Percentiles rank a stretch among this genome's conserved stretches.
These are phyloP conservation scores for Salminus brasiliensis DNA, from an alignment of 2,113 vertebrate species.

Conservation along the genomic window DNA sequence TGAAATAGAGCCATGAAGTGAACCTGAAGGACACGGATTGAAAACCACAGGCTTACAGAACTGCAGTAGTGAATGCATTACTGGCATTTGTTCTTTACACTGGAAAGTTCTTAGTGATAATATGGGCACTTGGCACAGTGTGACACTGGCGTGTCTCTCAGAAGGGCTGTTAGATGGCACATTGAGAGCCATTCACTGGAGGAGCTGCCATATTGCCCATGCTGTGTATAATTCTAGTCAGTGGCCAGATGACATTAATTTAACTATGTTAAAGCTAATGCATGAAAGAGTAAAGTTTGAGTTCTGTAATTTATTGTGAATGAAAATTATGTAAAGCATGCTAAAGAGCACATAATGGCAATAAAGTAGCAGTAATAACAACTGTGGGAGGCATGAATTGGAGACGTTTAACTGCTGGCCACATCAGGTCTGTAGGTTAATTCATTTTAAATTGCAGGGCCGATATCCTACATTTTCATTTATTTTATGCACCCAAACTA, in stretches of 20 bases:
- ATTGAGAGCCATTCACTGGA: neutral
- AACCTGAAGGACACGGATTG: too few species aligned
- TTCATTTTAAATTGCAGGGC: too few species aligned
- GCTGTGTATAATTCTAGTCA: neutral
- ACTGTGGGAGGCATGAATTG: too few species aligned
- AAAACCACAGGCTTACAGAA: neutral
- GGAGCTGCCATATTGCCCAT: neutral
- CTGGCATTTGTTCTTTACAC: neutral
- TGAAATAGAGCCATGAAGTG: too few species aligned
- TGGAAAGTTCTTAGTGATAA: neutral
- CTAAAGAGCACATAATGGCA: constrained; percentile 5
- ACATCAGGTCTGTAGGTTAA: too few species aligned
- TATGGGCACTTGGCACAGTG: neutral
- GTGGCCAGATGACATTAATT: constrained; percentile 13
- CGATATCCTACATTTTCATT: too few species aligned
- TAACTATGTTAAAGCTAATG: constrained; percentile 13
- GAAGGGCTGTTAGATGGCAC: neutral
- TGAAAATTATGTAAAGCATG: neutral
- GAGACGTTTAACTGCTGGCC: too few species aligned
- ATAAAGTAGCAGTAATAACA: too few species aligned
- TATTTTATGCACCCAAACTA: too few species aligned
- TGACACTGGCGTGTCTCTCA: neutral
- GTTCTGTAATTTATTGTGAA: constrained; percentile 9
- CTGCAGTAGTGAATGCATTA: neutral
- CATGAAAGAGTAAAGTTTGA: neutral